Conservation (phyloP, 2,113 vertebrate genomes). For the Salminus brasiliensis region DNA sequence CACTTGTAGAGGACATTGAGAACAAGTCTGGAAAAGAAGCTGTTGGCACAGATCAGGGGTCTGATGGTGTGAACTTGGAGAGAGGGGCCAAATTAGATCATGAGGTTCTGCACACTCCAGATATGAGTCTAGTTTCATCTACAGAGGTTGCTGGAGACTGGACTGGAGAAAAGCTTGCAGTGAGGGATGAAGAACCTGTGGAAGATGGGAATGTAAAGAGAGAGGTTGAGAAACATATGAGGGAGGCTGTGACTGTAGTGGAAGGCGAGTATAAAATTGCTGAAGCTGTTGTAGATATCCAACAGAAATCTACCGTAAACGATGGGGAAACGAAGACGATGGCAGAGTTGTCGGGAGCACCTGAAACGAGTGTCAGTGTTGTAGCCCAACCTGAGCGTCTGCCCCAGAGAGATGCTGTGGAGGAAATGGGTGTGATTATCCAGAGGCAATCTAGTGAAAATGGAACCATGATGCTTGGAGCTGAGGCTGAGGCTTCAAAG, state of each 20-base stretch:
- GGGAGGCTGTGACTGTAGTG: not conserved
- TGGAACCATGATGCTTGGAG: not conserved
- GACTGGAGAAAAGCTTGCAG: not conserved
- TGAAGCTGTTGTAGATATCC: not conserved
- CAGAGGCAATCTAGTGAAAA: not conserved
- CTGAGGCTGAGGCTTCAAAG: not conserved
- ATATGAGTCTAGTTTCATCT: not conserved
- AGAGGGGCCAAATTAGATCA: not conserved
- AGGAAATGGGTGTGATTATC: not conserved
- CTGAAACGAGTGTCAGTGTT: not conserved
- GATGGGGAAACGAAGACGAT: not conserved
- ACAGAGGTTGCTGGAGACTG: not conserved
- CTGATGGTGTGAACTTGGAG: not conserved
- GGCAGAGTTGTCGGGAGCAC: slow-evolving; percentile 4
- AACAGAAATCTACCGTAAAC: slow-evolving; percentile 7
- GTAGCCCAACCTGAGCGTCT: not conserved
- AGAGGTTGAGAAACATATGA: not conserved
- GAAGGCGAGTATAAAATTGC: not conserved
- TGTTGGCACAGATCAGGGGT: not conserved
- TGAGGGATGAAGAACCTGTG: not conserved
- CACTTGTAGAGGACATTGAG: not conserved
- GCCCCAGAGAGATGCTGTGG: not conserved
- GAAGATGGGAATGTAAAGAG: not conserved
- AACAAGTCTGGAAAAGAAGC: not conserved
- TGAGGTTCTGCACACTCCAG: not conserved